Evolutionary conservation across 2,113 vertebrate species (phyloP).

Genomic region (Eclectus roratus): DNA sequence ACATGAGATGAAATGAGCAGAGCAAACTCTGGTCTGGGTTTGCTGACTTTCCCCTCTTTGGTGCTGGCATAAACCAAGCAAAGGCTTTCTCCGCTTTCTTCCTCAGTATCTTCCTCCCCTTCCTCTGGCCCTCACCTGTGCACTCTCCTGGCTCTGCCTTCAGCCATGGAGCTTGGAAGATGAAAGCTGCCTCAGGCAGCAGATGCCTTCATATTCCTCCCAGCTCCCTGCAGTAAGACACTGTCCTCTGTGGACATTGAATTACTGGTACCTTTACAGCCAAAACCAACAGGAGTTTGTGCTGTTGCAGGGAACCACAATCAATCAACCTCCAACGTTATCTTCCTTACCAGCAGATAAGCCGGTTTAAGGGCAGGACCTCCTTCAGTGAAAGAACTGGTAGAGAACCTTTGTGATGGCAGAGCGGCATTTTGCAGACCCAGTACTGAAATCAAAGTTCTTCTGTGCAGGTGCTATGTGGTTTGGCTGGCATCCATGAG

Average conservation of each 20-base stretch:
- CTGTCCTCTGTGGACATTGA: not conserved
- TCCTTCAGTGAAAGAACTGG: not conserved
- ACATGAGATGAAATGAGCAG: rapidly evolving
- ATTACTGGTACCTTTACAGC: not conserved
- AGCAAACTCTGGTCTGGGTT: not conserved
- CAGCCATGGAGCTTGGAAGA: not conserved
- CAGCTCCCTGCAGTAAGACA: not conserved
- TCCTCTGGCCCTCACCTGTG: not conserved
- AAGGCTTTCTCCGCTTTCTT: not conserved
- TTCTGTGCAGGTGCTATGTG: not conserved
- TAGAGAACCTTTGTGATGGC: not conserved
- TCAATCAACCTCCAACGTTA: not conserved
- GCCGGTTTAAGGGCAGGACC: not conserved
- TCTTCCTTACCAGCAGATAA: not conserved
- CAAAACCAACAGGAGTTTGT: not conserved
- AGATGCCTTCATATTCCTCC: not conserved
- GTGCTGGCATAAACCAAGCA: not conserved
- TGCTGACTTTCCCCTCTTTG: not conserved
- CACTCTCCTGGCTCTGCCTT: not conserved
- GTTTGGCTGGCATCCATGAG: not conserved
- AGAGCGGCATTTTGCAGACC: not conserved
- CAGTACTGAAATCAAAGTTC: not conserved
- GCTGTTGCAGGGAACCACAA: not conserved
- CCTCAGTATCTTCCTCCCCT: not conserved
- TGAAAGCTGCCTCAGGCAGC: not conserved